Conservation (phyloP, 2,113 vertebrate species). For the Lagopus leucura region DNA sequence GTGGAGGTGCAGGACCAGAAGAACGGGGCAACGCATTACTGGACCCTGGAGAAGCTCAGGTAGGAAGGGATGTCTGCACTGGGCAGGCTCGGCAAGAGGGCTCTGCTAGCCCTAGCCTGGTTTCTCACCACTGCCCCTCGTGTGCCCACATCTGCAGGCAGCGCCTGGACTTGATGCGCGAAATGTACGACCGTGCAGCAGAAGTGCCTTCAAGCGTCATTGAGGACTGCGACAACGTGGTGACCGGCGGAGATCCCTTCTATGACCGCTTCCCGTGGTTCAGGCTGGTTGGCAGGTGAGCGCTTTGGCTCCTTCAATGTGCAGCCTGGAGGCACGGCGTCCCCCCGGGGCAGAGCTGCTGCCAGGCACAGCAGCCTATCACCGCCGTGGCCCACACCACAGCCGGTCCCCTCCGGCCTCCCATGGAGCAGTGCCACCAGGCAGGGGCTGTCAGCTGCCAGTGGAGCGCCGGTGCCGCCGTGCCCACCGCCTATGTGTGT, state of each 20-base stretch:
- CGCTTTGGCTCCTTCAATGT: slow-evolving; percentile 23
- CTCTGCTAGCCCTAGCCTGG: fast-evolving
- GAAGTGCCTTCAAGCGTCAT: slow-evolving; percentile 89
- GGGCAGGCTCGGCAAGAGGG: background rate
- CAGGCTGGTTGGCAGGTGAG: slow-evolving; percentile 97
- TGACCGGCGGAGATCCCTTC: slow-evolving; percentile 95
- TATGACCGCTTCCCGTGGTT: slow-evolving; percentile 99
- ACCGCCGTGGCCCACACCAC: background rate
- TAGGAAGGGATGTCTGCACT: background rate
- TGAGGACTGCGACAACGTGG: slow-evolving; percentile 91
- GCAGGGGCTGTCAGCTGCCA: background rate
- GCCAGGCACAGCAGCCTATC: background rate
- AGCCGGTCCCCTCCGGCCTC: background rate
- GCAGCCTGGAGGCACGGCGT: background rate
- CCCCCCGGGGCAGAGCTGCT: background rate
- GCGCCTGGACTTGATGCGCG: slow-evolving; percentile 94
- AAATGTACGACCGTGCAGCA: slow-evolving; percentile 96
- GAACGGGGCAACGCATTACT: slow-evolving; percentile 96
- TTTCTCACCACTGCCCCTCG: fast-evolving
- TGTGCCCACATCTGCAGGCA: slow-evolving; percentile 78
- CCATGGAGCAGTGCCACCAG: background rate
- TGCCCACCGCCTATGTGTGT: background rate
- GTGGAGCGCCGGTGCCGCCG: background rate
- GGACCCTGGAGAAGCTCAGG: slow-evolving; percentile 98
- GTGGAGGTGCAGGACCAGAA: slow-evolving; percentile 98